Evolutionary conservation across 1,140 invertebrate species (phyloP).

Genomic region (Diabrotica virgifera): DNA sequence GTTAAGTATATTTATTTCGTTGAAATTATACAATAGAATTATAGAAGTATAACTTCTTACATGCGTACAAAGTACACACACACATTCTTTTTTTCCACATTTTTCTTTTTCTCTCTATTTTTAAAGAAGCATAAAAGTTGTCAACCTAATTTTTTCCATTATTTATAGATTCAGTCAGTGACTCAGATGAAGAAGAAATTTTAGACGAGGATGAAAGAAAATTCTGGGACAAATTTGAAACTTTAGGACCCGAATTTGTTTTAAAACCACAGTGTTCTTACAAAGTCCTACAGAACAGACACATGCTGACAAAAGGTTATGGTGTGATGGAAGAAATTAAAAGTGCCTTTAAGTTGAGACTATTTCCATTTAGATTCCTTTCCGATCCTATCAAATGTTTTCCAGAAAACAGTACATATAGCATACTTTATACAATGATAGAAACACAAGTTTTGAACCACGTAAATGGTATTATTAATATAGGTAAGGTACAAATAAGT

Average conservation of each 20-base stretch:
- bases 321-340: slow-evolving; percentile 73
- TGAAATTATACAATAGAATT: too few relatives aligned
- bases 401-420: slow-evolving; percentile 74
- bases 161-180: slow-evolving; percentile 56
- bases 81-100: too few relatives aligned
- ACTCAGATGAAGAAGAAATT: slow-evolving; percentile 54
- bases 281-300: slow-evolving; percentile 68
- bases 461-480: slow-evolving; percentile 73
- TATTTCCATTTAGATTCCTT: slow-evolving; percentile 78
- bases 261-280: slow-evolving; percentile 76
- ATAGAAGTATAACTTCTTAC: too few relatives aligned
- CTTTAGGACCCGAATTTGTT: slow-evolving; percentile 67
- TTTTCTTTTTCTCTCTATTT: too few relatives aligned
- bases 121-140: too few relatives aligned
- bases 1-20: too few relatives aligned
- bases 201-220: slow-evolving; percentile 56
- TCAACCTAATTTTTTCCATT: background rate
- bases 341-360: slow-evolving; percentile 87
- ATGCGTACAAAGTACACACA: too few relatives aligned
- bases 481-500: too few relatives aligned
- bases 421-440: slow-evolving; percentile 81
- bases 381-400: slow-evolving; percentile 83
- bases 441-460: slow-evolving; percentile 74
- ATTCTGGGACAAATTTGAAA: slow-evolving; percentile 40
- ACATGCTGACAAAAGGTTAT: slow-evolving; percentile 93